A percentile compares a stretch with the other conserved stretches of the same genome.
Evolutionary conservation across 2,113 vertebrate genomes (phyloP).

Genomic region (Morphnarchus princeps): DNA sequence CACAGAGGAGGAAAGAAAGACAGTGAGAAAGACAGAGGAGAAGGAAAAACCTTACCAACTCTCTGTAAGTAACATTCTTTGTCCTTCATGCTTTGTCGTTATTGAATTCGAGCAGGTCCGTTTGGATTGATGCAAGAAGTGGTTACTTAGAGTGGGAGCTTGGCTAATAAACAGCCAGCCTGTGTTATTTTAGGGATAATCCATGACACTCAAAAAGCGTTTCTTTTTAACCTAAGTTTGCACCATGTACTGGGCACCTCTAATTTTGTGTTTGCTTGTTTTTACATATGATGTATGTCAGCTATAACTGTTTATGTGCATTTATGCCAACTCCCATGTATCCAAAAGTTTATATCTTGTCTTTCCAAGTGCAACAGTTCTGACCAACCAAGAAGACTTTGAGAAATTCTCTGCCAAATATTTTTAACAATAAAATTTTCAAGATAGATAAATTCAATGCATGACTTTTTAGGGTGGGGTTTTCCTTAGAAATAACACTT

Average conservation of each 20-base stretch:
- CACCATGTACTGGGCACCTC: neutral
- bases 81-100: neutral
- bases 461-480: neutral
- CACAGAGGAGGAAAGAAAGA: conserved; percentile 51
- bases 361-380: neutral
- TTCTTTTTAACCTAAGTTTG: neutral
- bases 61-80: conserved; percentile 70
- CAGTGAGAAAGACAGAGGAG: neutral
- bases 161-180: neutral
- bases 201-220: neutral
- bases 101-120: neutral
- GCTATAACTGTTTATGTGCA: neutral
- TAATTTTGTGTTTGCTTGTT: neutral
- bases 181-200: neutral
- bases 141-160: neutral
- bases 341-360: neutral
- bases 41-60: neutral
- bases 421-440: neutral
- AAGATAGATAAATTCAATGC: neutral
- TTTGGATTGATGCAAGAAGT: neutral
- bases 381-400: neutral
- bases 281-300: neutral
- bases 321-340: neutral
- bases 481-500: neutral
- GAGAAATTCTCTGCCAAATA: neutral